Percentiles rank a stretch among this genome's conserved stretches.
Evolutionary conservation across 2,113 vertebrate genomes (phyloP).

Genomic region (Amphiprion percula): DNA sequence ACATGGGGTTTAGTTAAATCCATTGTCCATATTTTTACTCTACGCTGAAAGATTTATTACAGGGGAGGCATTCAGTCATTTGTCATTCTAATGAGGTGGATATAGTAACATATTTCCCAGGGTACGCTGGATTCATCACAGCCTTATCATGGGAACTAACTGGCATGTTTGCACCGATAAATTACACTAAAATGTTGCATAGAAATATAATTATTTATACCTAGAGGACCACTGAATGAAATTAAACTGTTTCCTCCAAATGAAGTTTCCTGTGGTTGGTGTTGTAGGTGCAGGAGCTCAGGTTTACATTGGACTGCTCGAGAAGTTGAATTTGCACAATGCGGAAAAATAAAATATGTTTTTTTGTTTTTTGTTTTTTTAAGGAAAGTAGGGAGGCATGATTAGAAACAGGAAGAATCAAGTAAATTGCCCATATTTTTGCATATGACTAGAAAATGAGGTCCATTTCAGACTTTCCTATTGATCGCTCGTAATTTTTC

Average conservation of each 20-base stretch:
- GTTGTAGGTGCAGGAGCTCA: constrained; percentile 5
- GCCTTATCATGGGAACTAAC: constrained; percentile 25
- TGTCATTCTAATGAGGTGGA: constrained; percentile 57
- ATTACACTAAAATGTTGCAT: constrained; percentile 53
- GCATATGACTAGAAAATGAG: neutral
- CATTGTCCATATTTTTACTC: constrained; percentile 26
- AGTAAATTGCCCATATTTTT: neutral
- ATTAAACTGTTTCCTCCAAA: constrained; percentile 52
- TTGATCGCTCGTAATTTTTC: neutral
- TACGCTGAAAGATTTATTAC: constrained; percentile 52
- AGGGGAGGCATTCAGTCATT: constrained; percentile 25
- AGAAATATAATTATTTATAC: constrained; percentile 48
- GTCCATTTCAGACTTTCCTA: neutral
- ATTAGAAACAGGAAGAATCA: neutral
- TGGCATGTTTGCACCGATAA: constrained; percentile 55
- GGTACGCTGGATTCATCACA: constrained; percentile 33
- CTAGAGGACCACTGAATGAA: constrained; percentile 38
- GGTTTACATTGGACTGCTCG: neutral
- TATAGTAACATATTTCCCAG: constrained; percentile 56
- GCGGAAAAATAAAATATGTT: too few relatives aligned
- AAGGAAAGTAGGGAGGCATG: too few relatives aligned
- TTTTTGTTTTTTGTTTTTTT: too few relatives aligned
- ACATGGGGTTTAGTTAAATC: constrained; percentile 14
- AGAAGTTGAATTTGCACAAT: neutral
- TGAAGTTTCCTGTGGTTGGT: constrained; percentile 33